Base-by-base conservation (phyloP, 2,888 invertebrate genomes). In the Geophilus truncorum region DNA sequence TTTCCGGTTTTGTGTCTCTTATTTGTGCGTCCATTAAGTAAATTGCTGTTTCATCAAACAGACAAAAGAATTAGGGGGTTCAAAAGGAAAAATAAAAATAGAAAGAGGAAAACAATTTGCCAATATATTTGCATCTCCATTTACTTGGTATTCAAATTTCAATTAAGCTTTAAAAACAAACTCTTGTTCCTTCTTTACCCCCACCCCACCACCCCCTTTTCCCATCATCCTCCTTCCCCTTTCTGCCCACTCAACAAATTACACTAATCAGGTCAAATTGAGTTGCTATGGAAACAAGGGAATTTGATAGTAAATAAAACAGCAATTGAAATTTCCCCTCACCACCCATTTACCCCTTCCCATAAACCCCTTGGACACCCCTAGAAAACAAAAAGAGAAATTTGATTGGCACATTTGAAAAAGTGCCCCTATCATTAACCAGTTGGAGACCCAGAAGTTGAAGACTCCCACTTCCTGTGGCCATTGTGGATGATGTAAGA, bases 101-200 rank as follows among this genome's bases (percentile, higher is more conserved):
- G 5, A 45, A 45, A 45, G 57, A 57, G 57, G 57, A 57, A 57
- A 57, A 57, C 57, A 57, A 57, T 57, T 57, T 57, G 57, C 57
- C 57, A 57, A 57, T 57, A 57, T 57, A 57, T 57, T 57, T 57
- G 57, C 57, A 57, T 57, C 57, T 57, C 57, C 57, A 57, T 57
- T 57, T 57, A 57, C 57, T 57, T 21, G 3, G 21, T 57, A 57
- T 57, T 57, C 57, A 57, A 57, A 57, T 57, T 57, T 57, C 57
- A 57, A 57, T 57, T 57, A 57, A 57, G 57, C 57, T 10, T 21
- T 57, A 57, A 18, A 57, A 57, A 57, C 57, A 57, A 57, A 57
- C 57, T 57, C 6, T 10, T 18, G 3, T 10, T 21, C 57, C 57
- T 10, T 23, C 4, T 10, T 21, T 10, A 6, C 57, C 6, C 21